Conservation (phyloP, 2,113 vertebrate species). For the Megaceryle torquata region DNA sequence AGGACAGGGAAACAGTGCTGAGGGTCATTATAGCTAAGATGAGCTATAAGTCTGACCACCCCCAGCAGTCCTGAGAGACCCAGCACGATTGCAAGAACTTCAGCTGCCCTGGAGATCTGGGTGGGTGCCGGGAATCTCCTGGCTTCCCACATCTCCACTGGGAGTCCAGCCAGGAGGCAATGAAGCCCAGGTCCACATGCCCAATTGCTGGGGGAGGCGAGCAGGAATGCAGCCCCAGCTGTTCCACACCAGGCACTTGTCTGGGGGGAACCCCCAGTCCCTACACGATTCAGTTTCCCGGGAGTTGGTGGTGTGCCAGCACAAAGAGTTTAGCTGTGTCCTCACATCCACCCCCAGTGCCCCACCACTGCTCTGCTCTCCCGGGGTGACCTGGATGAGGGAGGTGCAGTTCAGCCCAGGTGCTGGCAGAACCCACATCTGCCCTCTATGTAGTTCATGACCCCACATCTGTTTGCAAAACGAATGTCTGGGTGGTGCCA, state of each 20-base stretch:
- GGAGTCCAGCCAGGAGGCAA: not conserved
- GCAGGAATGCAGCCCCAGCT: not conserved
- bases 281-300: not conserved
- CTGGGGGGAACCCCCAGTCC: not conserved
- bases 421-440: not conserved
- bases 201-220: not conserved
- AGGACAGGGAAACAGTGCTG: not conserved
- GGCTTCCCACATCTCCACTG: not conserved
- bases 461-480: constrained; percentile 45
- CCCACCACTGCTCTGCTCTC: not conserved
- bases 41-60: not conserved
- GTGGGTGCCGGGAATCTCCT: not conserved
- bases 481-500: not conserved
- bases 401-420: not conserved
- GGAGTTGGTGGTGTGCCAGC: not conserved
- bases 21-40: not conserved
- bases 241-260: not conserved
- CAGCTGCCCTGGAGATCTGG: not conserved
- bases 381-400: not conserved
- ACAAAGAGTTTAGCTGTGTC: not conserved
- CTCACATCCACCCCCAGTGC: not conserved
- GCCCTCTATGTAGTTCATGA: constrained; percentile 39
- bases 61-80: not conserved
- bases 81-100: not conserved
- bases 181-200: not conserved